These are phyloP conservation scores for Theodoxus fluviatilis DNA, from an alignment of 2,888 invertebrate species.

Conservation along the genomic window DNA sequence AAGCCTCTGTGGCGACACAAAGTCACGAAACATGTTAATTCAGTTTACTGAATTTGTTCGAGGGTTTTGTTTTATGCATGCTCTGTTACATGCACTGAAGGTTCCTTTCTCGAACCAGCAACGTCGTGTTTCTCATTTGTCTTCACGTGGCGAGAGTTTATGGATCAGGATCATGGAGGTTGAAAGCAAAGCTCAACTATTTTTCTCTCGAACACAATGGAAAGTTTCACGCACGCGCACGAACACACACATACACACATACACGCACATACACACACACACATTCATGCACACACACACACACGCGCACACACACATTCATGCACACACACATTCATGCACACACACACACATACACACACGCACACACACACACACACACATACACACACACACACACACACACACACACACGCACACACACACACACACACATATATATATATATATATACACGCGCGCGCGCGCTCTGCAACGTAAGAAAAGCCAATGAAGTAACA, in stretches of 20 bases:
- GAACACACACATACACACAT: slow-evolving; percentile 8
- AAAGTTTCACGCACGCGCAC: neutral
- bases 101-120: too few relatives aligned
- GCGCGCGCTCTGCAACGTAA: neutral
- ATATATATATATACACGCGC: neutral
- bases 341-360: slow-evolving; percentile 26
- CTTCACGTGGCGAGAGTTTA: too few relatives aligned
- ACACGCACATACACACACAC: neutral
- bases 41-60: too few relatives aligned
- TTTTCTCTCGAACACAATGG: too few relatives aligned
- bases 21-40: too few relatives aligned
- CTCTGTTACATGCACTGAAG: too few relatives aligned
- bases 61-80: too few relatives aligned
- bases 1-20: too few relatives aligned
- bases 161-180: too few relatives aligned
- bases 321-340: slow-evolving; percentile 17
- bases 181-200: too few relatives aligned
- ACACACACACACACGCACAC: neutral
- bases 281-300: neutral
- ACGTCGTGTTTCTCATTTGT: too few relatives aligned
- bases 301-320: slow-evolving; percentile 15
- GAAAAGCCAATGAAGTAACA: too few relatives aligned
- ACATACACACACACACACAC: neutral
- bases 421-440: slow-evolving; percentile 8
- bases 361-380: slow-evolving; percentile 16